Evolutionary conservation across 2,797 vertebrate species (phyloP).

Genomic region (Esox lucius): DNA sequence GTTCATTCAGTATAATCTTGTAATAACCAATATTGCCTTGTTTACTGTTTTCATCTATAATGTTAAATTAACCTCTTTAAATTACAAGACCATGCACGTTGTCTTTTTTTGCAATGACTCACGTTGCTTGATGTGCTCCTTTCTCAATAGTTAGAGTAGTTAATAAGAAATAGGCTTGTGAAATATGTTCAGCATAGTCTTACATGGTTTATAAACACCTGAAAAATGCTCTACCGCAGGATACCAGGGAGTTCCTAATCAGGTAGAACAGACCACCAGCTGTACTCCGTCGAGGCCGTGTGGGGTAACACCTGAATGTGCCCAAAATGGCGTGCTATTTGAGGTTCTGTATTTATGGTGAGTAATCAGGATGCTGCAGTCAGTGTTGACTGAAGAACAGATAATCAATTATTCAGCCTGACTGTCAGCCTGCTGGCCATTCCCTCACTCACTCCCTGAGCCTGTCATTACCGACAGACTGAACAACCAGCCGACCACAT

Average conservation of each 20-base stretch:
- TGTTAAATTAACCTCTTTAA: no score
- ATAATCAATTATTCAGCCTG: background rate
- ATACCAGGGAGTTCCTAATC: no score
- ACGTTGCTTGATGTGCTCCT: background rate
- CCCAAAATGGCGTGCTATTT: background rate
- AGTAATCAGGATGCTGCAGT: background rate
- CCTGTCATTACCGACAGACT: slow-evolving; percentile 3
- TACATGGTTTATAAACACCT: no score
- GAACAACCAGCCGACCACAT: background rate
- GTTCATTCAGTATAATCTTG: no score
- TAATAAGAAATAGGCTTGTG: no score
- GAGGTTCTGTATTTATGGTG: background rate
- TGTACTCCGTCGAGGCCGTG: no score
- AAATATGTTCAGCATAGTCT: no score
- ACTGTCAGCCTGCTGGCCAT: background rate
- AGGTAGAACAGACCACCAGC: no score
- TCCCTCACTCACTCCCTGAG: background rate
- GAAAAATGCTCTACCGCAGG: no score
- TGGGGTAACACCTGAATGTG: no score
- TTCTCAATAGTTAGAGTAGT: background rate
- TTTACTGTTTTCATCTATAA: no score
- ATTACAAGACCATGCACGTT: background rate
- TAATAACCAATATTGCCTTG: no score
- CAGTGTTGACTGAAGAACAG: background rate
- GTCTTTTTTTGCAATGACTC: background rate